Conservation (phyloP, 2,113 vertebrate species). For the Steatornis caripensis region DNA sequence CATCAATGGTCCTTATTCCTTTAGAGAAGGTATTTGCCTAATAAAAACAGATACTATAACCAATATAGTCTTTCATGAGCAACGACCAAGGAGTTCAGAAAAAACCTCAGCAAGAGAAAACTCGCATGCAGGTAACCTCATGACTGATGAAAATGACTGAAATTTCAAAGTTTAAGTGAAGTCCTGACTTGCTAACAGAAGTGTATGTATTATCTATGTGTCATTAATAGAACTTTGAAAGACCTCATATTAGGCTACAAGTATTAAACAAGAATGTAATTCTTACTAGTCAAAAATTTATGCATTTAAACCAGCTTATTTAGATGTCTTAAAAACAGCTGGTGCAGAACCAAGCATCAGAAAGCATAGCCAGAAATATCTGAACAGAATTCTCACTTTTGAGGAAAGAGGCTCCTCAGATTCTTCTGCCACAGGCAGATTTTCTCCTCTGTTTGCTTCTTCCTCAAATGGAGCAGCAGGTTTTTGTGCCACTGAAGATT, state of each 20-base stretch:
- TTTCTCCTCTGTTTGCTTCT: neutral
- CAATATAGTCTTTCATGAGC: neutral
- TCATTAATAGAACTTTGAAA: neutral
- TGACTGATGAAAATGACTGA: neutral
- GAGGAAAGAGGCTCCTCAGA: neutral
- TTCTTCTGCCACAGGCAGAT: neutral
- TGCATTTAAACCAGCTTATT: neutral
- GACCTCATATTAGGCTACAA: neutral
- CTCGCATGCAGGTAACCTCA: neutral
- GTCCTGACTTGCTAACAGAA: neutral
- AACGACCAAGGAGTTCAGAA: neutral
- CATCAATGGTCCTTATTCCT: neutral
- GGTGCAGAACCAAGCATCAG: neutral
- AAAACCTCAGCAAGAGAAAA: neutral
- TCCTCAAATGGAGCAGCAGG: neutral
- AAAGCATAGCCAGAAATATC: neutral
- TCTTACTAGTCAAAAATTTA: neutral
- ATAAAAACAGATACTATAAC: neutral
- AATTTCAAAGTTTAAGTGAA: neutral
- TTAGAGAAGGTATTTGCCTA: neutral
- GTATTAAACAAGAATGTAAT: neutral
- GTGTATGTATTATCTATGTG: neutral
- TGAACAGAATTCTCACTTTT: constrained; percentile 55
- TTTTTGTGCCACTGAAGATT: neutral
- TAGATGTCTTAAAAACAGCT: neutral